Conservation (phyloP, 2,113 vertebrate species). For the Syngnathus typhle region DNA sequence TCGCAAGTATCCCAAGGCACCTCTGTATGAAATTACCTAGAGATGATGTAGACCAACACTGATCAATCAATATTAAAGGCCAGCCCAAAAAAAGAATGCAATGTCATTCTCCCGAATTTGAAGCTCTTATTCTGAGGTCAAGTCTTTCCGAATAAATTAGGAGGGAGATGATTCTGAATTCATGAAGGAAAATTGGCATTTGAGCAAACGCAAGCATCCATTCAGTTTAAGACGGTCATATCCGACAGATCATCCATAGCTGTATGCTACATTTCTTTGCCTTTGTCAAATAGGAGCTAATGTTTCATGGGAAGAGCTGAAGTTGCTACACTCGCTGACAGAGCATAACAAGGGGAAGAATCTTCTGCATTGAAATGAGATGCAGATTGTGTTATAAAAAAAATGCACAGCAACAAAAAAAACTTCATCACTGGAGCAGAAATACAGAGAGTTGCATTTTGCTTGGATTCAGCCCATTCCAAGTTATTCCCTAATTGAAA, state of each 20-base stretch:
- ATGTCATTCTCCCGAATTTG: background rate
- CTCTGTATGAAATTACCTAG: too few relatives aligned
- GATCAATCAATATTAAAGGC: too few relatives aligned
- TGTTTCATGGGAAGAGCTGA: conserved; percentile 24
- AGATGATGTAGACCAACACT: too few relatives aligned
- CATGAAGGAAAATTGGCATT: conserved; percentile 13
- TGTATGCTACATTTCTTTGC: conserved; percentile 15
- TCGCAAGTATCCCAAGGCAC: too few relatives aligned
- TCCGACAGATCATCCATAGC: background rate
- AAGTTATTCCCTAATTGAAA: conserved; percentile 48
- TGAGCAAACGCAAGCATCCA: background rate
- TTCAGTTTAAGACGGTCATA: background rate
- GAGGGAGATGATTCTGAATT: conserved; percentile 26
- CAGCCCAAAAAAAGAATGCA: too few relatives aligned
- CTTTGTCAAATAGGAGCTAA: conserved; percentile 7
- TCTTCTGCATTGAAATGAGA: conserved; percentile 16
- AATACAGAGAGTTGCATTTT: conserved; percentile 18
- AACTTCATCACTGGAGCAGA: conserved; percentile 9
- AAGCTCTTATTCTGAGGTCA: background rate
- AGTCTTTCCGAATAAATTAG: conserved; percentile 27
- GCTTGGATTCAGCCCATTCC: conserved; percentile 31
- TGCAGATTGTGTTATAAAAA: background rate
- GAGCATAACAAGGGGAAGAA: conserved; percentile 13
- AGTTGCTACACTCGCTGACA: conserved; percentile 19
- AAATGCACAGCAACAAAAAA: background rate